Evolutionary conservation across 1,140 invertebrate species (phyloP), one percentile per base, ranked within the genome.

Genomic region (Hestina assimilis): DNA sequence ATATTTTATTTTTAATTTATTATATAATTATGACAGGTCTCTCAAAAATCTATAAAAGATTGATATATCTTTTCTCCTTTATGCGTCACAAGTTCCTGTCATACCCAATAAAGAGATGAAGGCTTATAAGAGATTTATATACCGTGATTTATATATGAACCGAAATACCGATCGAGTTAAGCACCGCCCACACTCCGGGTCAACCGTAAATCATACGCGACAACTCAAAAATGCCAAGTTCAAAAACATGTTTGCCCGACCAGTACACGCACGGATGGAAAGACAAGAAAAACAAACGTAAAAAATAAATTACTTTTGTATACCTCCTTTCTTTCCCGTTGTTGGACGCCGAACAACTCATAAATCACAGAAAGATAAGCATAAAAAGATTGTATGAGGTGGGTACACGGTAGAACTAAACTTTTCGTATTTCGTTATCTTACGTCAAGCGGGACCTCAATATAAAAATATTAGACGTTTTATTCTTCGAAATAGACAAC

Each of bases 321-420:
- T 85, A 84, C 80, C 80, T 88, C 74, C 82, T 85, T 88, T 87
- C 83, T 86, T 89, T 84, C 77, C 80, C 83, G 82, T 86, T 82
- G 79, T 72, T 83, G 83, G 78, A 80, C 77, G 77, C 79, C 79
- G 83, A 84, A 84, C 79, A 74, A 78, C 59, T 71, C 79, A 82
- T 88, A 88, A 88, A 88, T 88, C 83, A 85, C 83, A 83, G 77
- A 84, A 84, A 88, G 85, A 88, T 88, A 88, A 88, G 83, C 85
- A 86, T 86, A 87, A 87, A 87, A 85, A 87, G 82, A 87, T 85
- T 85, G 85, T 86, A 88, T 86, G 80, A 86, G 81, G 76, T 80
- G 70, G 79, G 79, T 84, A 86, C 80, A 81, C 83, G 79, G 85
- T 85, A 83, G 85, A 88, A 83, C 75, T 84, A 75, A 82, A 87